A percentile compares a stretch with the other conserved stretches of the same genome.
Conservation (phyloP, 2,113 vertebrate species). For the Syrrhaptes paradoxus region DNA sequence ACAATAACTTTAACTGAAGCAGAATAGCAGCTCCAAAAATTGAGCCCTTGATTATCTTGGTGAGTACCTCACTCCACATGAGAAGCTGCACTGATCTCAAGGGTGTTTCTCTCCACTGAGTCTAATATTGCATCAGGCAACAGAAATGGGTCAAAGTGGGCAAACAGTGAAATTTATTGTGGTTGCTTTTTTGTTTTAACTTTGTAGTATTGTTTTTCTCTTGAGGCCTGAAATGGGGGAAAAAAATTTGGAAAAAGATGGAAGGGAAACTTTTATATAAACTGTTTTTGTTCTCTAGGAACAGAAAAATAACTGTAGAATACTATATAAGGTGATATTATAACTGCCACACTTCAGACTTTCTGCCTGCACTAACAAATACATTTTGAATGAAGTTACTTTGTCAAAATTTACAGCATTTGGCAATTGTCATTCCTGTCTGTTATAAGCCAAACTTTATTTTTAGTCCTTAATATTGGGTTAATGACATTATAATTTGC, state of each 20-base stretch:
- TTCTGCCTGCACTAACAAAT: not conserved
- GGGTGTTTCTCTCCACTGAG: not conserved
- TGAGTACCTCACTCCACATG: not conserved
- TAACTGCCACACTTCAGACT: not conserved
- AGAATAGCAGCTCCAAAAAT: not conserved
- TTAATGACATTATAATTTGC: not conserved
- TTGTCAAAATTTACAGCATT: not conserved
- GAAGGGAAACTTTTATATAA: not conserved
- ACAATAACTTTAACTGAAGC: not conserved
- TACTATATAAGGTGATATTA: constrained; percentile 22
- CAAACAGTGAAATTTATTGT: not conserved
- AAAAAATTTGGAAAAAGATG: not conserved
- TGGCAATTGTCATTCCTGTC: constrained; percentile 9
- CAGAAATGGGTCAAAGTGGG: not conserved
- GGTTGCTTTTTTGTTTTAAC: not conserved
- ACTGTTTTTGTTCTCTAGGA: not conserved
- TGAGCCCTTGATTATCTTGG: not conserved
- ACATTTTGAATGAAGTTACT: not conserved
- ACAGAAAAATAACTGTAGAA: not conserved
- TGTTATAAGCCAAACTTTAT: not conserved
- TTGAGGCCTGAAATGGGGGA: not conserved
- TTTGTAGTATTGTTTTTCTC: not conserved
- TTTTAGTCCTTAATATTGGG: constrained; percentile 11
- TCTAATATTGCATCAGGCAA: not conserved
- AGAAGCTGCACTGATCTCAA: not conserved